A percentile compares a stretch with the other conserved stretches of the same genome.
phyloP scores from a whole-genome alignment of 2,888 invertebrate species.

The Coenonympha glycerion region DNA sequence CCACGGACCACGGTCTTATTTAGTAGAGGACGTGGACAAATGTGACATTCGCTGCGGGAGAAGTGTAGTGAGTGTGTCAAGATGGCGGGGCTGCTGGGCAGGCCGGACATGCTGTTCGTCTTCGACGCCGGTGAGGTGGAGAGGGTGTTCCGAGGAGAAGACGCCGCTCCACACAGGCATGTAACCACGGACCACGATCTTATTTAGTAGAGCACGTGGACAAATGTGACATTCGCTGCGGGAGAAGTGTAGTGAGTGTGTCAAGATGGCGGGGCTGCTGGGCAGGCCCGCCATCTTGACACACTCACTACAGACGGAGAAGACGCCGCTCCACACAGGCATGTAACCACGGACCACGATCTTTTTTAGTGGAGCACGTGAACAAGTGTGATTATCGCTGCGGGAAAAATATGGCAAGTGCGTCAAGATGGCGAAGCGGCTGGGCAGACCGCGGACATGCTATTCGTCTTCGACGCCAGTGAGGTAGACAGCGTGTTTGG shows the following conservation, averaged over 20 bases:
- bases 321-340: slow-evolving; percentile 79
- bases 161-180: slow-evolving; percentile 77
- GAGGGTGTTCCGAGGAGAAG: slow-evolving; percentile 81
- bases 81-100: slow-evolving; percentile 79
- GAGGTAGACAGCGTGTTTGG: slow-evolving; percentile 81
- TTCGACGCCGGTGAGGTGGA: slow-evolving; percentile 83
- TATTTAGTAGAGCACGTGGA: no score
- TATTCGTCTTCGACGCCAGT: slow-evolving; percentile 82
- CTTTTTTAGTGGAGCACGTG: slow-evolving; percentile 79
- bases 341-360: no score
- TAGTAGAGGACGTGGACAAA: slow-evolving; percentile 79
- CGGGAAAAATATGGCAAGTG: slow-evolving; percentile 79
- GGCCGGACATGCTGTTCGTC: slow-evolving; percentile 84
- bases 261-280: slow-evolving; percentile 79
- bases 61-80: slow-evolving; percentile 82
- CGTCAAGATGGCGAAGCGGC: slow-evolving; percentile 79
- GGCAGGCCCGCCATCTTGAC: slow-evolving; percentile 84
- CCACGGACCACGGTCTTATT: no score
- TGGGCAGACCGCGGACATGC: slow-evolving; percentile 83
- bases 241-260: no score
- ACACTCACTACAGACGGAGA: slow-evolving; percentile 84
- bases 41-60: slow-evolving; percentile 76
- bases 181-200: no score
- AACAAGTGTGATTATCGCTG: slow-evolving; percentile 77
- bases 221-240: no score